These are phyloP conservation scores for Drosophila sp. DNA, from an alignment of 1,140 invertebrate genomes.

Conservation along the genomic window DNA sequence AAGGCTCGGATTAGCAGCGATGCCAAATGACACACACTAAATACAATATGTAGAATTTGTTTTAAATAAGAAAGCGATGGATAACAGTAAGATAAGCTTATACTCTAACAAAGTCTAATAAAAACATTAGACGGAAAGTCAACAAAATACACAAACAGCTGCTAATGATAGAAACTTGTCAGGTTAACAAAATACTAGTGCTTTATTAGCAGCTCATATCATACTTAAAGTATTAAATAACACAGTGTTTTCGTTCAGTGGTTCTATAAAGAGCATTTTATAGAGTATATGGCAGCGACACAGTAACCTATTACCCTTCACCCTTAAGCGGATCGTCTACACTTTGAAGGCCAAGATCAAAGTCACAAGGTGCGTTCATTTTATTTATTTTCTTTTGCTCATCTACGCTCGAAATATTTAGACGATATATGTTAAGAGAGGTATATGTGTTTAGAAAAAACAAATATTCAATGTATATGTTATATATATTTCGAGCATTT, in stretches of 20 bases:
- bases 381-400: conserved; percentile 8
- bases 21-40: background rate
- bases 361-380: conserved; percentile 62
- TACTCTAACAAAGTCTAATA: background rate
- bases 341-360: conserved; percentile 79
- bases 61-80: background rate
- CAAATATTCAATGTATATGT: conserved; percentile 14
- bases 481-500: conserved; percentile 20
- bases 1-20: background rate
- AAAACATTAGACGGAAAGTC: background rate
- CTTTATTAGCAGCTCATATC: background rate
- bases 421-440: conserved; percentile 30
- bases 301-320: background rate
- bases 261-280: background rate
- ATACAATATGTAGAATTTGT: background rate
- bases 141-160: background rate
- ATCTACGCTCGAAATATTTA: conserved; percentile 41
- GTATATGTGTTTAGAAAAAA: conserved; percentile 24
- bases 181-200: background rate
- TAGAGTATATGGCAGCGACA: background rate
- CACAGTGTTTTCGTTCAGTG: background rate
- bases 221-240: background rate
- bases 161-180: background rate
- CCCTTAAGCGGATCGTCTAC: conserved; percentile 23
- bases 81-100: conserved; percentile 15